A percentile compares a stretch with the other conserved stretches of the same genome.
phyloP scores from a whole-genome alignment of 1,140 invertebrate species.

The Chrysopa pallens region DNA sequence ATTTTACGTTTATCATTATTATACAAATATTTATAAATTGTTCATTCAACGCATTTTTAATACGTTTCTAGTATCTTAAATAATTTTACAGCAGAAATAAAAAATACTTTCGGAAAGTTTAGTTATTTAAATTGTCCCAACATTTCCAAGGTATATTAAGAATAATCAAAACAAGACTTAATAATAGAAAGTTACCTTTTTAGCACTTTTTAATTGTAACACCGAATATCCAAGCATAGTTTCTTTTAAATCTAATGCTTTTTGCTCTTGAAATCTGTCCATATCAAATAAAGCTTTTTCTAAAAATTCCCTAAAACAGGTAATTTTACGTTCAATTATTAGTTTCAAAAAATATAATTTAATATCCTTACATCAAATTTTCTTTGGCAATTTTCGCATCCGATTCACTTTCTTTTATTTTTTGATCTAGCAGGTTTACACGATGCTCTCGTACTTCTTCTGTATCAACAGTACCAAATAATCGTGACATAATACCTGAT shows the following conservation, averaged over 20 bases:
- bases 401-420: conserved; percentile 43
- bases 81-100: conserved; percentile 1
- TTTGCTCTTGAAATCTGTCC: conserved; percentile 61
- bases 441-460: conserved; percentile 61
- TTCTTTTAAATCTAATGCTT: conserved; percentile 57
- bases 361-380: conserved; percentile 37
- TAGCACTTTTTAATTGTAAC: conserved; percentile 60
- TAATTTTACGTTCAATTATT: background rate
- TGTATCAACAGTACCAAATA: conserved; percentile 63
- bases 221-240: conserved; percentile 56
- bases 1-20: no score
- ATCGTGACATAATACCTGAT: conserved; percentile 43
- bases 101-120: conserved; percentile 5
- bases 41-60: no score
- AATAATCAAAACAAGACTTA: conserved; percentile 3
- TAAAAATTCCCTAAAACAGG: conserved; percentile 47
- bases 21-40: no score
- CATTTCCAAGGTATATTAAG: conserved; percentile 2
- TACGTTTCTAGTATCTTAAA: no score
- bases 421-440: conserved; percentile 48
- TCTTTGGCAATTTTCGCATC: conserved; percentile 37
- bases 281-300: conserved; percentile 52
- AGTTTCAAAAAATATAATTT: no score
- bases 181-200: conserved; percentile 56
- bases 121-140: background rate